Evolutionary conservation across 2,797 vertebrate species (phyloP).

Genomic region (Myoxocephalus aenaeus): DNA sequence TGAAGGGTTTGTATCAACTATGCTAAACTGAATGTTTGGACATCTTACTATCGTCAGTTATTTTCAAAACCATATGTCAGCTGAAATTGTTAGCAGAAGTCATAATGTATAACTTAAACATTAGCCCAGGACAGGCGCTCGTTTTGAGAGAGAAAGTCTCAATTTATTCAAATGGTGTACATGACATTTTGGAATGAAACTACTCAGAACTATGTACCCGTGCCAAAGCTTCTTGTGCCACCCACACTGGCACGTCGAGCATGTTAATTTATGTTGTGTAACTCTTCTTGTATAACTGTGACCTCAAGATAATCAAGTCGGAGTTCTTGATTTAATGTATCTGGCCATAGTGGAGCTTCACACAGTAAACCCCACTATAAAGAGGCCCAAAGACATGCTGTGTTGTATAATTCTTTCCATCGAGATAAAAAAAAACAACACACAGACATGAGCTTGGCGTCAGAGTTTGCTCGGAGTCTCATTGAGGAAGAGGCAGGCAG

Average conservation of each 20-base stretch:
- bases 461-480: constrained; percentile 58
- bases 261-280: constrained; percentile 49
- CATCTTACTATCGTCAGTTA: not conserved
- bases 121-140: not conserved
- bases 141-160: constrained; percentile 26
- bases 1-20: not conserved
- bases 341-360: constrained; percentile 11
- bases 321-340: constrained; percentile 18
- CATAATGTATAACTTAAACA: constrained; percentile 11
- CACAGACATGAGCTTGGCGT: constrained; percentile 66
- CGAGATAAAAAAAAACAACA: constrained; percentile 23
- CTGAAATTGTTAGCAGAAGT: constrained; percentile 16
- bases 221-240: constrained; percentile 36
- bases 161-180: constrained; percentile 21
- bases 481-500: constrained; percentile 70
- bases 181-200: constrained; percentile 29
- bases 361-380: constrained; percentile 25
- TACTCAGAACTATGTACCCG: constrained; percentile 11
- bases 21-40: not conserved
- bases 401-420: constrained; percentile 68
- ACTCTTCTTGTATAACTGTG: constrained; percentile 23
- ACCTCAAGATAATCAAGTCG: constrained; percentile 26
- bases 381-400: constrained; percentile 29
- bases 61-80: constrained; percentile 21
- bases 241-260: constrained; percentile 27